These are phyloP conservation scores for Premnoplex brunnescens DNA, from an alignment of 2,797 vertebrate species.

Conservation along the genomic window DNA sequence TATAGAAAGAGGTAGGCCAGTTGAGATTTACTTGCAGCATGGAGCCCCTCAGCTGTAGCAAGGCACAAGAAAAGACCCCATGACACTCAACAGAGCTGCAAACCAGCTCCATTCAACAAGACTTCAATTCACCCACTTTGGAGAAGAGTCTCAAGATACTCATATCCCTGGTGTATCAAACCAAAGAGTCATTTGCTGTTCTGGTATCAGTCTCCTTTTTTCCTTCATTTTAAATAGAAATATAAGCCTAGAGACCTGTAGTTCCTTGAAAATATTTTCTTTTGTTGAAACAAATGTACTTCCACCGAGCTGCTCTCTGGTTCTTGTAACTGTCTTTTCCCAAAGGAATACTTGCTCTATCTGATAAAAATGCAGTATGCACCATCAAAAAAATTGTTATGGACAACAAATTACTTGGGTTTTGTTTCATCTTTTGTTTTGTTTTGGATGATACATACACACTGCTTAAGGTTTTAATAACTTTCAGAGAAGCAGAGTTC, in stretches of 20 bases:
- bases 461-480: not conserved
- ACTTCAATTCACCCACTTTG: rapidly evolving
- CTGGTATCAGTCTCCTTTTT: not conserved
- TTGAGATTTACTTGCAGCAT: not conserved
- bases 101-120: rapidly evolving
- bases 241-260: not conserved
- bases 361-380: not conserved
- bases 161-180: not conserved
- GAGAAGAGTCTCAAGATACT: not conserved
- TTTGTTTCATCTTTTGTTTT: not conserved
- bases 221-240: not conserved
- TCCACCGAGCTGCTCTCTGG: not conserved
- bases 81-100: not conserved
- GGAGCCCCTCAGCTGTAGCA: not conserved
- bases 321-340: not conserved
- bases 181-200: not conserved
- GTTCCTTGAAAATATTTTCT: not conserved
- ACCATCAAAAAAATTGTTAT: not conserved
- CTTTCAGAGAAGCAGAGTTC: not conserved
- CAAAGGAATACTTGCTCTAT: not conserved
- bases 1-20: not conserved
- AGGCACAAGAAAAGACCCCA: not conserved
- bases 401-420: not conserved
- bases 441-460: not conserved
- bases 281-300: not conserved